A percentile compares a stretch with the other conserved stretches of the same genome.
phyloP scores from a whole-genome alignment of 2,113 vertebrate genomes.

The Varanus salvator region DNA sequence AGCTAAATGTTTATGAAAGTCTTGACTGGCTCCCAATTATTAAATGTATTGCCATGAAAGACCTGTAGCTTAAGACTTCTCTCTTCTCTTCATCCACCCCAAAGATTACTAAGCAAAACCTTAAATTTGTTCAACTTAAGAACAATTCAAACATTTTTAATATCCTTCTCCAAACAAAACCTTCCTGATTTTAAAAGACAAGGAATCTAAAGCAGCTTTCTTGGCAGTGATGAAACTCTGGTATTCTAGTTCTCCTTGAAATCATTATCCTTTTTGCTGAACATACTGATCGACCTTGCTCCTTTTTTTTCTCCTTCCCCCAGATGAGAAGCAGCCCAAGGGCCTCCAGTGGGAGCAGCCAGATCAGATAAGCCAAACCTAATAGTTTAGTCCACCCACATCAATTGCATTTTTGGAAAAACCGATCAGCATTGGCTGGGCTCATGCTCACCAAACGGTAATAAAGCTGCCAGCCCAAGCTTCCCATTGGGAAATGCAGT shows the following conservation, averaged over 20 bases:
- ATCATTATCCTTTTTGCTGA: background rate
- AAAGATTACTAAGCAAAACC: slow-evolving; percentile 10
- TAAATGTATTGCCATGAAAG: background rate
- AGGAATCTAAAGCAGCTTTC: slow-evolving; percentile 36
- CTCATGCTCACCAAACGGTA: background rate
- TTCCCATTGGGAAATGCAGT: background rate
- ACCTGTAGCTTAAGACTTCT: fast-evolving
- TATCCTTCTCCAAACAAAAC: slow-evolving; percentile 27
- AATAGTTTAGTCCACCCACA: background rate
- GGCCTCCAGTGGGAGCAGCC: background rate
- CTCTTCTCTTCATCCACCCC: background rate
- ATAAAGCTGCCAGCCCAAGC: background rate
- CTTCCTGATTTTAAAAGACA: slow-evolving; percentile 12
- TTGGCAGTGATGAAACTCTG: slow-evolving; percentile 18
- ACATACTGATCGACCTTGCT: background rate
- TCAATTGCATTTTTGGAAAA: background rate
- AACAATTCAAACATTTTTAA: background rate
- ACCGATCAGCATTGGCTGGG: background rate
- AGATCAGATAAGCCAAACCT: fast-evolving
- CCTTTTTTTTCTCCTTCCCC: background rate
- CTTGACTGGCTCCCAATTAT: background rate
- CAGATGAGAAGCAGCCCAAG: background rate
- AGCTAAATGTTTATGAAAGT: background rate
- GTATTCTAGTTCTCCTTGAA: background rate
- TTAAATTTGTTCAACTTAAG: background rate